Conservation (phyloP, 2,797 vertebrate genomes). For the Spheniscus humboldti region DNA sequence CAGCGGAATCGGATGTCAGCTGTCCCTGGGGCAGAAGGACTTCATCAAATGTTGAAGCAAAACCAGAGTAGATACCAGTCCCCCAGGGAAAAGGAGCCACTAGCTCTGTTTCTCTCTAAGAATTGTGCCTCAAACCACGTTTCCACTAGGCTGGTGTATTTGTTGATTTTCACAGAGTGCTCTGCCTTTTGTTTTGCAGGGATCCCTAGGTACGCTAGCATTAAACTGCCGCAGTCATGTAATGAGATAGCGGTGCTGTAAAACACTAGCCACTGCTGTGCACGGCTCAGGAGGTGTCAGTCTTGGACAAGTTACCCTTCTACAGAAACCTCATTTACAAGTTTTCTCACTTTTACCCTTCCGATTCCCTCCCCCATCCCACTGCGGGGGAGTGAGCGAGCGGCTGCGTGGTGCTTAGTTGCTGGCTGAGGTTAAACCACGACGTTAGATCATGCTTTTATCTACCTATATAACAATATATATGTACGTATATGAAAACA, state of each 20-base stretch:
- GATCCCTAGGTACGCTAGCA: rapidly evolving
- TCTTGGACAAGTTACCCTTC: neutral
- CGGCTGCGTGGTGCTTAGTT: no score
- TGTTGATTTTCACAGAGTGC: neutral
- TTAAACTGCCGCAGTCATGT: rapidly evolving
- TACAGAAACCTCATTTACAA: neutral
- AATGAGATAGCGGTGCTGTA: neutral
- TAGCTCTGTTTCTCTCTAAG: neutral
- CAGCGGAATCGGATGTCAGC: rapidly evolving
- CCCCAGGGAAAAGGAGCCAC: neutral
- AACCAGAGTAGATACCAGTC: neutral
- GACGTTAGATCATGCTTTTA: neutral
- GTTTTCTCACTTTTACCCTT: no score
- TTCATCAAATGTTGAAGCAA: neutral
- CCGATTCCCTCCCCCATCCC: no score
- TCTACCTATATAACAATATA: rapidly evolving
- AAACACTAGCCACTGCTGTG: no score
- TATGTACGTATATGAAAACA: rapidly evolving
- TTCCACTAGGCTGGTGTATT: neutral
- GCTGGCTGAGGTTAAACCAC: no score
- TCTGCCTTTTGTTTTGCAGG: neutral
- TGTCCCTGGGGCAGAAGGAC: neutral
- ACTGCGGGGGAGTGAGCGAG: no score
- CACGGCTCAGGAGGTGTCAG: neutral
- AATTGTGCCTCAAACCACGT: neutral